Conservation (phyloP, 2,113 vertebrate species). For the Vicugna pacos region DNA sequence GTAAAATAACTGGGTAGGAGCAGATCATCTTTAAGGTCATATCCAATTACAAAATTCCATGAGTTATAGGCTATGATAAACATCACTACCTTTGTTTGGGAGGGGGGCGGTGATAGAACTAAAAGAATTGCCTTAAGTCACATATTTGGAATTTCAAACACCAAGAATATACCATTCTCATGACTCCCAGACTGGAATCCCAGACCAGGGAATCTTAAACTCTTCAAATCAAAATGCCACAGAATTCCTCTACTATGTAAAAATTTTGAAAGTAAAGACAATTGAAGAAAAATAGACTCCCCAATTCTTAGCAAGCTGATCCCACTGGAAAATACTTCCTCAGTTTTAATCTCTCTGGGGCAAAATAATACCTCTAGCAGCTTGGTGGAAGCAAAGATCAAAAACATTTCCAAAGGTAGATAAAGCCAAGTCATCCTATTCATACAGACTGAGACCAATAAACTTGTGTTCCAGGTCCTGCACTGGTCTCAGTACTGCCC, state of each 20-base stretch:
- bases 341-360: constrained; percentile 1
- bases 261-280: constrained; percentile 39
- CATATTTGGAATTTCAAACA: constrained; percentile 46
- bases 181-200: neutral
- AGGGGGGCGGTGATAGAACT: neutral
- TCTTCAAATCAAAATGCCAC: constrained; percentile 18
- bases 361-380: neutral
- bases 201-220: neutral
- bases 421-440: neutral
- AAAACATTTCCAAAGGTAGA: neutral
- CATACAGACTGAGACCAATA: neutral
- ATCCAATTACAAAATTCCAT: neutral
- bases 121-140: constrained; percentile 10
- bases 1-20: neutral
- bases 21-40: neutral
- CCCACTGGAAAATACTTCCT: neutral
- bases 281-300: neutral
- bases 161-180: neutral
- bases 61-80: neutral
- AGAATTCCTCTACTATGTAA: neutral
- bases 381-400: neutral
- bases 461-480: neutral
- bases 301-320: neutral
- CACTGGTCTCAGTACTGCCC: neutral
- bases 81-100: neutral